Conservation (phyloP, 2,113 vertebrate genomes). For the Trachemys scripta region DNA sequence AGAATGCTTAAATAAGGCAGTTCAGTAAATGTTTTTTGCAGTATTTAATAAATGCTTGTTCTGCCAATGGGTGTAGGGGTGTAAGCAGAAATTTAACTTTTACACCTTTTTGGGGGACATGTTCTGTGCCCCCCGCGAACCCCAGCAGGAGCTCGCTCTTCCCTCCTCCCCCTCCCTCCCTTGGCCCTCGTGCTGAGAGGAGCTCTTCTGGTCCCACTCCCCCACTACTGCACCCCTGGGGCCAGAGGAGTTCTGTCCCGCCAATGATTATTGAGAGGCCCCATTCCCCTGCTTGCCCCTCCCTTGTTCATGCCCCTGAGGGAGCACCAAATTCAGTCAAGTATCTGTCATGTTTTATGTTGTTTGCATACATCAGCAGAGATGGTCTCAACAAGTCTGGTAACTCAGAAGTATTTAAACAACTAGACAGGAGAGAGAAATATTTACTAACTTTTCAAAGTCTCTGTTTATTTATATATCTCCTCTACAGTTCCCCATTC, state of each 20-base stretch:
- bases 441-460: not conserved
- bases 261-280: too few relatives aligned
- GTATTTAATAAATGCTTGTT: constrained; percentile 42
- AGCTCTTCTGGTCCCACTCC: too few relatives aligned
- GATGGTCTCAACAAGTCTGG: constrained; percentile 25
- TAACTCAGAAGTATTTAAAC: constrained; percentile 18
- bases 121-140: too few relatives aligned
- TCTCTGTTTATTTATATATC: not conserved
- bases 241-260: too few relatives aligned
- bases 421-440: not conserved
- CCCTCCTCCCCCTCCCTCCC: too few relatives aligned
- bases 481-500: not conserved
- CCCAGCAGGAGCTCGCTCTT: too few relatives aligned
- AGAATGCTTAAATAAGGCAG: constrained; percentile 10
- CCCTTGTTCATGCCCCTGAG: not conserved
- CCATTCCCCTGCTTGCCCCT: too few relatives aligned
- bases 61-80: not conserved
- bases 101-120: too few relatives aligned
- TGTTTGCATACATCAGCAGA: not conserved
- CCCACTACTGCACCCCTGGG: too few relatives aligned
- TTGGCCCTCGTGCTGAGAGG: too few relatives aligned
- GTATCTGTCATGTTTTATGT: constrained; percentile 5
- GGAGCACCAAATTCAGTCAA: constrained; percentile 17
- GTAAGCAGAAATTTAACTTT: too few relatives aligned
- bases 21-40: constrained; percentile 37